Percentiles rank a stretch among this genome's conserved stretches.
Conservation (phyloP, 1,140 invertebrate genomes). For the Papilio aristodemus region DNA sequence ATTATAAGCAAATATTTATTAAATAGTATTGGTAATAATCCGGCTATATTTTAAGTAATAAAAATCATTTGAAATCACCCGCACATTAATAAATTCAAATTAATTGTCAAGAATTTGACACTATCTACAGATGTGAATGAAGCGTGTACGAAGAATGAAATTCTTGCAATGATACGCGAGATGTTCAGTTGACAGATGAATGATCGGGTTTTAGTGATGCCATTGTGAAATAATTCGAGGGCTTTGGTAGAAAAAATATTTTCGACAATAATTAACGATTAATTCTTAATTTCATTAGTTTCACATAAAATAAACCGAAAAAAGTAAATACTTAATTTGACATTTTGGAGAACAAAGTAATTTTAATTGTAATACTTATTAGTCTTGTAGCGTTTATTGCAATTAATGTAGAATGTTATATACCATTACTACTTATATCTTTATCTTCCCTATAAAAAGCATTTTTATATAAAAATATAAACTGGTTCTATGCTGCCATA, state of each 20-base stretch:
- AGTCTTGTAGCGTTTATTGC: too few species aligned
- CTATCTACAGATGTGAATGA: slow-evolving; percentile 22
- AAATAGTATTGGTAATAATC: background rate
- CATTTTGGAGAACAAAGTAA: too few species aligned
- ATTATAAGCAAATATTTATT: slow-evolving; percentile 15
- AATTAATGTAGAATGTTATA: too few species aligned
- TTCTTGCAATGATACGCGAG: slow-evolving; percentile 13
- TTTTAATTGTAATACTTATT: too few species aligned
- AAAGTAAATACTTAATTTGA: too few species aligned
- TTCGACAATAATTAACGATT: too few species aligned
- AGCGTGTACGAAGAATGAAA: slow-evolving; percentile 18
- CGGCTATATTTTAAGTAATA: background rate
- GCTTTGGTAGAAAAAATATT: background rate
- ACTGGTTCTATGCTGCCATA: too few species aligned
- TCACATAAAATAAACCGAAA: too few species aligned
- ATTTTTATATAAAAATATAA: too few species aligned
- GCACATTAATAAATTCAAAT: slow-evolving; percentile 21
- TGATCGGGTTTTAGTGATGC: background rate
- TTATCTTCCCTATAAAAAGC: too few species aligned
- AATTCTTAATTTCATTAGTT: too few species aligned
- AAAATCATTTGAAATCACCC: slow-evolving; percentile 17
- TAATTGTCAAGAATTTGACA: slow-evolving; percentile 10
- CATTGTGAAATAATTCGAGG: background rate
- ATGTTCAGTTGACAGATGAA: slow-evolving; percentile 15
- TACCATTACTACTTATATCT: too few species aligned